phyloP scores from a whole-genome alignment of 2,888 invertebrate genomes.

The Biston stratarius region DNA sequence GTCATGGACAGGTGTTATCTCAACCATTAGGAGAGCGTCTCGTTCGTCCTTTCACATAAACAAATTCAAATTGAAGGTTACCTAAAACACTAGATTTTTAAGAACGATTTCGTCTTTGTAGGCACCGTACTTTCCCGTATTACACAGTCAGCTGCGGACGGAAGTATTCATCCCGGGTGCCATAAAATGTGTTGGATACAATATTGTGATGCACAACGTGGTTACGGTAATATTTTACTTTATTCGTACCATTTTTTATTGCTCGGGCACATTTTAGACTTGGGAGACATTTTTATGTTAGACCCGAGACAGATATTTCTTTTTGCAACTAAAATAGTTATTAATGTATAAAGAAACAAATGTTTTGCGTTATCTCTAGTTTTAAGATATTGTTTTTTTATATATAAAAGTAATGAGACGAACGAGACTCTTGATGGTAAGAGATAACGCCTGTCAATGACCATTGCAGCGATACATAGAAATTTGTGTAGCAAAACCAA shows the following conservation, averaged over 20 bases:
- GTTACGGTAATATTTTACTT: slow-evolving; percentile 16
- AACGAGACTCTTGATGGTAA: no score
- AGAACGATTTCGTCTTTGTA: background rate
- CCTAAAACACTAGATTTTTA: background rate
- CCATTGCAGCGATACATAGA: no score
- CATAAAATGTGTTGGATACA: slow-evolving; percentile 24
- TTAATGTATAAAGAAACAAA: background rate
- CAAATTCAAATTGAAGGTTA: no score
- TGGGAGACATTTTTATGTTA: slow-evolving; percentile 14
- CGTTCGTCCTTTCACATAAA: no score
- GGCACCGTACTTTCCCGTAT: background rate
- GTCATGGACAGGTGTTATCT: no score
- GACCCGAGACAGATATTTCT: slow-evolving; percentile 4
- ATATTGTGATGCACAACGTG: slow-evolving; percentile 24
- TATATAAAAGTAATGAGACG: no score
- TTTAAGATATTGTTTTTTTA: no score
- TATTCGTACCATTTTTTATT: slow-evolving; percentile 21
- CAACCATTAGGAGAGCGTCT: no score
- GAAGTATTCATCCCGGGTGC: slow-evolving; percentile 23
- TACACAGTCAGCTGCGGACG: slow-evolving; percentile 16
- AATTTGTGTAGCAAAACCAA: no score
- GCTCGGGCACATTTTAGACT: slow-evolving; percentile 10
- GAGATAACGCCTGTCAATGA: no score
- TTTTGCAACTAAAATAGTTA: slow-evolving; percentile 5
- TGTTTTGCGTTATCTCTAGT: no score